Evolutionary conservation across 1,140 invertebrate genomes (phyloP), one percentile per base, ranked within the genome.

Genomic region (Drosophila repletoides): DNA sequence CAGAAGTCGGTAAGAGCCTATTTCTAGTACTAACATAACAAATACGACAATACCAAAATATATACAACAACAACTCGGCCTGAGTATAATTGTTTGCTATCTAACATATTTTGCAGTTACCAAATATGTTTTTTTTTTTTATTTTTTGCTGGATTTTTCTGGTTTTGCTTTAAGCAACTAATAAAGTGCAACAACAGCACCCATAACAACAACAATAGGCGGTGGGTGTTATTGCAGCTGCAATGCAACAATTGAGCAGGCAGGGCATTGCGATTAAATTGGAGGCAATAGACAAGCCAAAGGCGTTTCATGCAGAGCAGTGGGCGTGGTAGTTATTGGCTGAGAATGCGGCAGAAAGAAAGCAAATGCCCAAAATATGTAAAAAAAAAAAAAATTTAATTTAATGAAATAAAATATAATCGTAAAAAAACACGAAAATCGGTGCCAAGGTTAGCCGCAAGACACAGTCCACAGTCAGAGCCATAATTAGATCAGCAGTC

Each of bases 401-500:
- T n/a, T n/a, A n/a, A n/a, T n/a, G n/a, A n/a, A n/a, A 22, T 12
- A 26, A 38, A 17, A 17, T 15, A 36, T 21, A 10, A 19, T 3
- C 24, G 21, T 29, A 1, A 4, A 58, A 40, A 22, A 7, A 49
- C 21, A 52, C 36, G 41, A 9, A 60, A 83, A 81, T 76, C 49
- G 59, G 77, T 76, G 77, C 79, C 73, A 83, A 83, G 77, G 77
- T 76, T 81, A n/a, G 77, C 17, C 68, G 49, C 76, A 40, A 80
- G 67, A 63, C 72, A 72, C 31, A 79, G 7, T 38, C 36, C 74
- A 76, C 43, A 79, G 59, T 45, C 60, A 66, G 63, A 77, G 65
- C 59, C 73, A 77, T 77, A 83, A 83, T 84, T 83, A 83, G 77
- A 83, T 83, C 77, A 83, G 79, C 64, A 84, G 79, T 83, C 79